phyloP scores from a whole-genome alignment of 2,113 vertebrate genomes.

The Bolborhynchus lineola region DNA sequence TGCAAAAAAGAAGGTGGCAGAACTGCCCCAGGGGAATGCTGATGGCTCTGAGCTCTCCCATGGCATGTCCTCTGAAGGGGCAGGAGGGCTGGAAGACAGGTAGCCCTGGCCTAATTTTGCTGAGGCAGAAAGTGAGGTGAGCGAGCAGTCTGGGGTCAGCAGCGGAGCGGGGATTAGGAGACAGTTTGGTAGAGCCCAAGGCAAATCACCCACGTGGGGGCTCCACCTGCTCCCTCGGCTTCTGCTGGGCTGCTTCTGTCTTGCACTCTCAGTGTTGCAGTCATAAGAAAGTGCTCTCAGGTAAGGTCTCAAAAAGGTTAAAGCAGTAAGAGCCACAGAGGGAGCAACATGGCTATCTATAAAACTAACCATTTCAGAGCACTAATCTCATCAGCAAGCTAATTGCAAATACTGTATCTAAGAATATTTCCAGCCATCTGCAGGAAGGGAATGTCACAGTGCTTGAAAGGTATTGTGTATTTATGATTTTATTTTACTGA shows the following conservation, averaged over 20 bases:
- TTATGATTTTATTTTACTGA: constrained; percentile 1
- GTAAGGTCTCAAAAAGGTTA: constrained; percentile 22
- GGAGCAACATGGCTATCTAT: constrained; percentile 15
- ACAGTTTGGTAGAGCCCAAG: background rate
- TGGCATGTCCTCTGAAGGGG: background rate
- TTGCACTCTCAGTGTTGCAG: background rate
- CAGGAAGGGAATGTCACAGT: constrained; percentile 50
- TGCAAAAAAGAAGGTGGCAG: background rate
- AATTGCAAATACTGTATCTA: constrained; percentile 40
- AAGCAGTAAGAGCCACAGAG: constrained; percentile 27
- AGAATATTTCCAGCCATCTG: constrained; percentile 66
- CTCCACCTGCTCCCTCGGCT: background rate
- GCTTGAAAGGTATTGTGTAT: constrained; percentile 17
- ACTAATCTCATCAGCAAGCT: constrained; percentile 56
- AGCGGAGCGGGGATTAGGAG: background rate
- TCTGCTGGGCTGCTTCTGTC: background rate
- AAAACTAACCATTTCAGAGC: constrained; percentile 56
- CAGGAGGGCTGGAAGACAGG: background rate
- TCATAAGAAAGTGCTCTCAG: background rate
- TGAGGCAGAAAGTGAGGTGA: background rate
- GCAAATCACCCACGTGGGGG: background rate
- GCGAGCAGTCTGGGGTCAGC: background rate
- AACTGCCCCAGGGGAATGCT: background rate
- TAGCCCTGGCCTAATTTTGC: background rate
- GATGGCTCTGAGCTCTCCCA: background rate